Conservation (phyloP, 2,888 invertebrate genomes). For the Cerceris ruficornis region DNA sequence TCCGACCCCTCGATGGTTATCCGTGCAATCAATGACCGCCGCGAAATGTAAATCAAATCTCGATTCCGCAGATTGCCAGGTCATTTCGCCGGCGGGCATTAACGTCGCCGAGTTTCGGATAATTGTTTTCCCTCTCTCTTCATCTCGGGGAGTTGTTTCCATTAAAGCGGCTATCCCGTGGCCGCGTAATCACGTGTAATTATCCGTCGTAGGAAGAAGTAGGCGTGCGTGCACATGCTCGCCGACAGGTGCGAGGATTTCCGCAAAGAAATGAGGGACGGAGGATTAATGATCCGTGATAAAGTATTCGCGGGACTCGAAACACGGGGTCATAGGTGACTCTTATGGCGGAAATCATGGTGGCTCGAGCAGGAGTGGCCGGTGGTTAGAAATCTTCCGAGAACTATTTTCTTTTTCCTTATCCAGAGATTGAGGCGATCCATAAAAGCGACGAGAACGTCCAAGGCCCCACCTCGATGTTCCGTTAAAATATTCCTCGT, state of each 20-base stretch:
- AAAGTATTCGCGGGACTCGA: conserved; percentile 37
- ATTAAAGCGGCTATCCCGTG: conserved; percentile 26
- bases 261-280: conserved; percentile 14
- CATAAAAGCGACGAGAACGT: conserved; percentile 31
- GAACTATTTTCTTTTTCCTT: conserved; percentile 43
- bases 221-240: conserved; percentile 18
- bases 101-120: too few species aligned
- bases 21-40: too few species aligned
- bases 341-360: conserved; percentile 26
- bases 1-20: too few species aligned
- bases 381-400: conserved; percentile 20
- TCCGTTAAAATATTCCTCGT: neutral
- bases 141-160: too few species aligned
- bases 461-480: conserved; percentile 8
- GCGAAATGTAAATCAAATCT: too few species aligned
- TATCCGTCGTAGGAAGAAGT: conserved; percentile 22
- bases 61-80: too few species aligned
- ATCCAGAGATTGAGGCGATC: conserved; percentile 37
- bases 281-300: conserved; percentile 55
- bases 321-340: conserved; percentile 47
- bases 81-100: too few species aligned
- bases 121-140: too few species aligned
- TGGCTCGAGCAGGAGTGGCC: conserved; percentile 38
- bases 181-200: conserved; percentile 34
- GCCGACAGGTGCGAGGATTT: neutral